Percentiles rank a stretch among this genome's conserved stretches.
Conservation (phyloP, 2,113 vertebrate species). For the Sorex fumeus region DNA sequence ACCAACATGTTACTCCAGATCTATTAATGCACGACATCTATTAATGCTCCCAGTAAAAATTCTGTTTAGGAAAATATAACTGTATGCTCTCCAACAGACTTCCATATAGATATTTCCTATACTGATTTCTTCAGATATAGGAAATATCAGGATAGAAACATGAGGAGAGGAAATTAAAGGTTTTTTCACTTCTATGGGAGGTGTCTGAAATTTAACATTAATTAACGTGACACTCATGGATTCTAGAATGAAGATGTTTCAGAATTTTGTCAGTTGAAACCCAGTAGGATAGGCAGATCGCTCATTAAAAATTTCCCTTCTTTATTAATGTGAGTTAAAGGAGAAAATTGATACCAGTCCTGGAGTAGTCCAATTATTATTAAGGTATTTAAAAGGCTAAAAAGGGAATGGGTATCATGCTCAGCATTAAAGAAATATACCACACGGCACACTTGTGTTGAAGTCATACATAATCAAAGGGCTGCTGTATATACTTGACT, state of each 20-base stretch:
- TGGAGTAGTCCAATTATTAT: background rate
- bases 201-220: background rate
- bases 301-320: background rate
- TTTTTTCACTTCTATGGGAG: background rate
- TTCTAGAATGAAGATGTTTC: background rate
- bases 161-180: background rate
- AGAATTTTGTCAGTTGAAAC: background rate
- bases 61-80: background rate
- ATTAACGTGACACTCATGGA: background rate
- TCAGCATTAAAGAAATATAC: background rate
- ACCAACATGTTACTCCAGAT: background rate
- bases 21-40: background rate
- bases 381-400: slow-evolving; percentile 28
- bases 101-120: background rate
- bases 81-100: background rate
- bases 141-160: background rate
- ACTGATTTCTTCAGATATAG: no score
- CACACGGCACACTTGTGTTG: background rate
- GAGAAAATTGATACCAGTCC: slow-evolving; percentile 15
- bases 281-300: background rate
- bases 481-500: background rate
- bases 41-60: background rate
- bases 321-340: slow-evolving; percentile 18
- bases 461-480: background rate
- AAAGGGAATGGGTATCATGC: background rate